phyloP scores from a whole-genome alignment of 2,797 vertebrate species.

The Picus viridis region DNA sequence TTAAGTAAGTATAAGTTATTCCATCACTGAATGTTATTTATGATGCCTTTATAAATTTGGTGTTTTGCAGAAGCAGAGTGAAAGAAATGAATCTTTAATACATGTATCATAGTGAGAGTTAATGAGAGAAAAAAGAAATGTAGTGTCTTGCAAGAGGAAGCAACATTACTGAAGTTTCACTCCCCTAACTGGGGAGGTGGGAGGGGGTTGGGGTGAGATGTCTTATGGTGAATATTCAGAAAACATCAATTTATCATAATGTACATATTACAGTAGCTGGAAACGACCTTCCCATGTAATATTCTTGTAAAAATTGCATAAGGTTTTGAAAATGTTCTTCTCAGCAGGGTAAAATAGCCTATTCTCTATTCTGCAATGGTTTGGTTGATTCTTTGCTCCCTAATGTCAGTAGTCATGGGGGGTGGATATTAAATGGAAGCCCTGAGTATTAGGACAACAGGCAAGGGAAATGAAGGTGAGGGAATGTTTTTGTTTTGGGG shows the following conservation, averaged over 20 bases:
- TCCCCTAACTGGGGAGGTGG: background rate
- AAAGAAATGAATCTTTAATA: slow-evolving; percentile 67
- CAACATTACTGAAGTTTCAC: background rate
- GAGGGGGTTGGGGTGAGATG: background rate
- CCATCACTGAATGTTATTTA: slow-evolving; percentile 56
- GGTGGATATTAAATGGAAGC: background rate
- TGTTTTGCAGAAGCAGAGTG: slow-evolving; percentile 51
- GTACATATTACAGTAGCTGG: background rate
- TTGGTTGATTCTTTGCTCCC: background rate
- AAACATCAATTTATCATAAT: background rate
- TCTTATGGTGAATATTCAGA: background rate
- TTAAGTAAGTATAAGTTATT: slow-evolving; percentile 21
- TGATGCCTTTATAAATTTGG: slow-evolving; percentile 36
- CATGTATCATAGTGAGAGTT: background rate
- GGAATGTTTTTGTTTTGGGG: background rate
- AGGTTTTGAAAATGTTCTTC: background rate
- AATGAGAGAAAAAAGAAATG: background rate
- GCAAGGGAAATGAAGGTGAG: background rate
- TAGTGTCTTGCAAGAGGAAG: background rate
- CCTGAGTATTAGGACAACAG: background rate
- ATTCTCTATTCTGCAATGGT: background rate
- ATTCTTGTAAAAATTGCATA: background rate
- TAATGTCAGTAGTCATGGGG: background rate
- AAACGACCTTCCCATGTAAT: background rate
- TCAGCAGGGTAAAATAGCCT: background rate